Evolutionary conservation across 2,797 vertebrate species (phyloP).

Genomic region (Pseudocheirus occidentalis): DNA sequence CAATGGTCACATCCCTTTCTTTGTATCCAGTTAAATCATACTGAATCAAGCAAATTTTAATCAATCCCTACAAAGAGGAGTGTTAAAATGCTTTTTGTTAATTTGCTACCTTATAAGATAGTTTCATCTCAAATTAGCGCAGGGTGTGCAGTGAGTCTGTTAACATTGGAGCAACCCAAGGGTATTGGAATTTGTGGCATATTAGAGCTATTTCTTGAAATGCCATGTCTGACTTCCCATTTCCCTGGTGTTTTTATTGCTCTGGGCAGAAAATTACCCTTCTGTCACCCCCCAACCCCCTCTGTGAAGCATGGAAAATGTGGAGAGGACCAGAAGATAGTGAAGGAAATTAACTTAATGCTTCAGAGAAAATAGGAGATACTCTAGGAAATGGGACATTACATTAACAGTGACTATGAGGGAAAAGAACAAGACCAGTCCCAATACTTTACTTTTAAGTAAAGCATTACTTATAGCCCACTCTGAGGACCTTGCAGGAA

Average conservation of each 20-base stretch:
- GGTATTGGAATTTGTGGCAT: slow-evolving; percentile 57
- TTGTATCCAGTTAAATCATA: slow-evolving; percentile 49
- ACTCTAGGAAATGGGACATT: background rate
- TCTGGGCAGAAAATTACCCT: slow-evolving; percentile 45
- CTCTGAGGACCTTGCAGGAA: slow-evolving; percentile 5
- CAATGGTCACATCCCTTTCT: slow-evolving; percentile 48
- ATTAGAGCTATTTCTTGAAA: slow-evolving; percentile 72
- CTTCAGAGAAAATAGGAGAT: slow-evolving; percentile 39
- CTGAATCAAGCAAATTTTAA: slow-evolving; percentile 56
- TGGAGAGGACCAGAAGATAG: slow-evolving; percentile 29
- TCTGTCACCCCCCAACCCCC: background rate
- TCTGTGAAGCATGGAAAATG: slow-evolving; percentile 61
- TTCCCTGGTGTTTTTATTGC: slow-evolving; percentile 63
- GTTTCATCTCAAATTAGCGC: slow-evolving; percentile 25
- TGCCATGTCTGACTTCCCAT: slow-evolving; percentile 63
- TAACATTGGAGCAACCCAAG: slow-evolving; percentile 31
- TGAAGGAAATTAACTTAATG: slow-evolving; percentile 64
- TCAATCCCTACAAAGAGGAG: slow-evolving; percentile 48
- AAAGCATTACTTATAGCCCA: slow-evolving; percentile 33
- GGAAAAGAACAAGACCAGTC: slow-evolving; percentile 22
- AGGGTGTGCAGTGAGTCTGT: slow-evolving; percentile 49
- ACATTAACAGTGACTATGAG: background rate
- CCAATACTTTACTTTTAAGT: slow-evolving; percentile 25
- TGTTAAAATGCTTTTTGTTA: slow-evolving; percentile 53
- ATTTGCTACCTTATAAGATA: slow-evolving; percentile 68